phyloP scores from a whole-genome alignment of 2,113 vertebrate genomes.

The Pedetes capensis region DNA sequence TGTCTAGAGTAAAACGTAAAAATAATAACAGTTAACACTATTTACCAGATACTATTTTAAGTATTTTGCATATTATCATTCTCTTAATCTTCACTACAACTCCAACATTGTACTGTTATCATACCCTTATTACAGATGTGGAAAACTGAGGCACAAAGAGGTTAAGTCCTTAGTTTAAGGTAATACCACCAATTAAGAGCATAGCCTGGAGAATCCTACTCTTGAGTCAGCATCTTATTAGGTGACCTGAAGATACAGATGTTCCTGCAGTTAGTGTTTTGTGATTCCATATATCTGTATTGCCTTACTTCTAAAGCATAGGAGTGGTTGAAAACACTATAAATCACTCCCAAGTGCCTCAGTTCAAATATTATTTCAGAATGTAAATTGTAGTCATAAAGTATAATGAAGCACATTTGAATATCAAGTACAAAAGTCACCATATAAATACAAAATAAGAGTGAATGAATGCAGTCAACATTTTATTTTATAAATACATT shows the following conservation, averaged over 20 bases:
- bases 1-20: not conserved
- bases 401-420: slow-evolving; percentile 63
- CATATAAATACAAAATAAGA: slow-evolving; percentile 57
- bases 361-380: slow-evolving; percentile 68
- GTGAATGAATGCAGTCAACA: slow-evolving; percentile 48
- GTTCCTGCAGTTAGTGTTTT: slow-evolving; percentile 28
- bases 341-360: slow-evolving; percentile 65
- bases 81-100: not conserved
- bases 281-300: slow-evolving; percentile 33
- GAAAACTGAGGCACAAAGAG: not conserved
- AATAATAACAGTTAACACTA: not conserved
- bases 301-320: not conserved
- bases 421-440: slow-evolving; percentile 64
- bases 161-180: not conserved
- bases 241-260: not conserved
- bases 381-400: slow-evolving; percentile 71
- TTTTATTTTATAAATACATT: slow-evolving; percentile 62
- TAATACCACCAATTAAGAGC: not conserved
- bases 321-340: slow-evolving; percentile 46
- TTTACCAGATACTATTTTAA: not conserved
- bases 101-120: not conserved
- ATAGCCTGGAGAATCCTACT: not conserved
- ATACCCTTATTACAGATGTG: not conserved
- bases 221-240: not conserved
- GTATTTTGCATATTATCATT: not conserved